These are phyloP conservation scores for Drosophila rubida DNA, from an alignment of 2,888 invertebrate species.

Conservation along the genomic window DNA sequence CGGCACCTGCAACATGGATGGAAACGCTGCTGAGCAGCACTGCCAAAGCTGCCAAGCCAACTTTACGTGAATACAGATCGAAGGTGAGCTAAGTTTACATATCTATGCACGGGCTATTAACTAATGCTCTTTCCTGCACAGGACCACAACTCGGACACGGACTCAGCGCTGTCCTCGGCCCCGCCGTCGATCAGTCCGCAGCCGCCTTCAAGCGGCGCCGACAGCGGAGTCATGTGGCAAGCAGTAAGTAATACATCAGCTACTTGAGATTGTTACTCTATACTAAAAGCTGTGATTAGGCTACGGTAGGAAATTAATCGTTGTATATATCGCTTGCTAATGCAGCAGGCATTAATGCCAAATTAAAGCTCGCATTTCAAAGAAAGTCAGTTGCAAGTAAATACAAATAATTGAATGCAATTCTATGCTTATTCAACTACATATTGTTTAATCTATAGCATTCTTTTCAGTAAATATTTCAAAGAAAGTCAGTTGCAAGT, in stretches of 20 bases:
- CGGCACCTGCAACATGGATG: slow-evolving; percentile 63
- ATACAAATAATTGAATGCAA: no score
- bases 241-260: slow-evolving; percentile 73
- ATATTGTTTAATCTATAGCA: no score
- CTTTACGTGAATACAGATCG: slow-evolving; percentile 70
- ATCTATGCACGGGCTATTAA: not conserved
- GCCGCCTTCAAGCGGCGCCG: slow-evolving; percentile 85
- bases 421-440: no score
- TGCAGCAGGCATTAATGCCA: no score
- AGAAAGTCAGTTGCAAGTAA: no score
- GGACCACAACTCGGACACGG: slow-evolving; percentile 87
- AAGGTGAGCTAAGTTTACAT: slow-evolving; percentile 75
- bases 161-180: slow-evolving; percentile 89
- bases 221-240: slow-evolving; percentile 84
- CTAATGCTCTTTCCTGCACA: slow-evolving; percentile 23
- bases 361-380: no score
- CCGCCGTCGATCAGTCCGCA: slow-evolving; percentile 90
- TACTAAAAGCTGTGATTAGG: no score
- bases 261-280: not conserved
- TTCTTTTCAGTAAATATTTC: no score
- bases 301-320: no score
- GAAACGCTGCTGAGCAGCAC: slow-evolving; percentile 56
- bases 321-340: no score
- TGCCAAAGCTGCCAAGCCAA: slow-evolving; percentile 44
- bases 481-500: no score